phyloP scores from a whole-genome alignment of 2,113 vertebrate genomes.

The Chloropsis cyanopogon region DNA sequence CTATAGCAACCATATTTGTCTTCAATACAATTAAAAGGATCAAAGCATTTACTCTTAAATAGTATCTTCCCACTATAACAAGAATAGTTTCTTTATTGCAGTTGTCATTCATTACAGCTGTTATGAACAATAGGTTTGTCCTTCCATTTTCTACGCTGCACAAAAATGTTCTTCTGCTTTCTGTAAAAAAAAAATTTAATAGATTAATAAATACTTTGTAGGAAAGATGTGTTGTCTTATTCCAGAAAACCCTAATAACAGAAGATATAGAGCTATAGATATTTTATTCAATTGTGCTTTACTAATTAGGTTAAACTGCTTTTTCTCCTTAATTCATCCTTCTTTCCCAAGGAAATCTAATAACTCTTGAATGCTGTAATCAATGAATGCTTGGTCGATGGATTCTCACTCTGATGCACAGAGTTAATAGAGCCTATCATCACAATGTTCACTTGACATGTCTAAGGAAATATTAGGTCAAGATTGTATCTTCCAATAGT shows the following conservation, averaged over 20 bases:
- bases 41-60: not conserved
- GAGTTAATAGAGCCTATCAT: not conserved
- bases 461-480: not conserved
- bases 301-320: not conserved
- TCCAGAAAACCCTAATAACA: not conserved
- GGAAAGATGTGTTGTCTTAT: not conserved
- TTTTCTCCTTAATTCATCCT: not conserved
- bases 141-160: not conserved
- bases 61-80: not conserved
- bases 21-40: not conserved
- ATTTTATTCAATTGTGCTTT: not conserved
- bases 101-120: not conserved
- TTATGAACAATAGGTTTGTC: not conserved
- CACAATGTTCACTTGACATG: not conserved
- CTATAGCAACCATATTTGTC: not conserved
- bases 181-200: not conserved
- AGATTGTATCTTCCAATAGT: not conserved
- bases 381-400: not conserved
- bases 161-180: not conserved
- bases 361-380: not conserved
- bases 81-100: not conserved
- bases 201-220: not conserved
- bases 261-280: not conserved
- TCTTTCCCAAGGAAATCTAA: not conserved
- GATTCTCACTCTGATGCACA: not conserved